These are phyloP conservation scores for Drosophila sordidula DNA, from an alignment of 2,888 invertebrate genomes.

Conservation along the genomic window DNA sequence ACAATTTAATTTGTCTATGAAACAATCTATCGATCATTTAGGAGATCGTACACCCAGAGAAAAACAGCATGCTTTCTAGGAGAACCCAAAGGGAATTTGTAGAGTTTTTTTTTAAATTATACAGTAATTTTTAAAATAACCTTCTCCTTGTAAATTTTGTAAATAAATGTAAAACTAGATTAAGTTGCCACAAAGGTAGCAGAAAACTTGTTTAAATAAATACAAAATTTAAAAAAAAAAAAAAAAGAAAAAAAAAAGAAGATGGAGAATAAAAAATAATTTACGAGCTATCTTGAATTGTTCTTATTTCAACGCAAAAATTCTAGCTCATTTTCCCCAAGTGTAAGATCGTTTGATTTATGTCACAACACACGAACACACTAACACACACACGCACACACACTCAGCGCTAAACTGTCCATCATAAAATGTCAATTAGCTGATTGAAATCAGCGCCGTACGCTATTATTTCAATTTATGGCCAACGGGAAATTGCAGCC, in stretches of 20 bases:
- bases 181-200: too few relatives aligned
- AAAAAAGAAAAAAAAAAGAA: too few relatives aligned
- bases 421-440: slow-evolving; percentile 79
- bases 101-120: too few relatives aligned
- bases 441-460: slow-evolving; percentile 68
- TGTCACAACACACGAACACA: slow-evolving; percentile 15
- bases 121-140: too few relatives aligned
- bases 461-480: slow-evolving; percentile 73
- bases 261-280: too few relatives aligned
- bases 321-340: neutral
- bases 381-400: neutral
- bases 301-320: neutral
- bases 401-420: slow-evolving; percentile 35
- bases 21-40: slow-evolving; percentile 4
- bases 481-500: slow-evolving; percentile 56
- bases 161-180: too few relatives aligned
- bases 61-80: neutral
- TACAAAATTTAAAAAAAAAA: too few relatives aligned
- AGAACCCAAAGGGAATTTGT: too few relatives aligned
- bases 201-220: too few relatives aligned
- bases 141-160: too few relatives aligned
- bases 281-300: too few relatives aligned
- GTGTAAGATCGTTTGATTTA: slow-evolving; percentile 30
- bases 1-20: slow-evolving; percentile 28
- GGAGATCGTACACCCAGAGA: neutral